Conservation (phyloP, 2,113 vertebrate genomes). For the Rhipidura dahli region DNA sequence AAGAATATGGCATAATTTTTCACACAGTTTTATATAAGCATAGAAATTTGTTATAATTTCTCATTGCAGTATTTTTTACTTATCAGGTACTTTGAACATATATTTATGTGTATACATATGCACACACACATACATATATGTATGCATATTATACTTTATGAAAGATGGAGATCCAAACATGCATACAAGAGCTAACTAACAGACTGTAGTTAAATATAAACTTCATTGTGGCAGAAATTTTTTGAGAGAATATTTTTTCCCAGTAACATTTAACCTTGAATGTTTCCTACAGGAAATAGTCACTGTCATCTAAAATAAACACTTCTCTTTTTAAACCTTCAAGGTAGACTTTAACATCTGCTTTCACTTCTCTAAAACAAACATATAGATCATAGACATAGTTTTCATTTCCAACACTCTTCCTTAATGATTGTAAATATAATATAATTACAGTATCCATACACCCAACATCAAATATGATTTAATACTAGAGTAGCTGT, state of each 20-base stretch:
- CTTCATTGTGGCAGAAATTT: background rate
- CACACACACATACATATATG: background rate
- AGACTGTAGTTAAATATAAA: background rate
- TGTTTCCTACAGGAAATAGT: background rate
- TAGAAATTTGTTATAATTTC: background rate
- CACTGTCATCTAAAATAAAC: background rate
- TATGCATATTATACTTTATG: background rate
- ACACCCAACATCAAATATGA: slow-evolving; percentile 52
- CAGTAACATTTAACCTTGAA: background rate
- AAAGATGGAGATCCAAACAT: background rate
- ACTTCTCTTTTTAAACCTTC: background rate
- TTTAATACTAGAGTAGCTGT: slow-evolving; percentile 63
- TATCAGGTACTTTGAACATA: background rate
- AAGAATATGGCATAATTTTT: background rate
- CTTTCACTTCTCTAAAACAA: background rate
- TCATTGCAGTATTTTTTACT: background rate
- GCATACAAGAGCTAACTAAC: background rate
- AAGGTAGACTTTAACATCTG: background rate
- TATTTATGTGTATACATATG: background rate
- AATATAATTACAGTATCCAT: slow-evolving; percentile 32
- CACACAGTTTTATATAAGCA: background rate
- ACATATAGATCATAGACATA: background rate
- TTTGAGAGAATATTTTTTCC: background rate
- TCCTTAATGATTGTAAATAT: slow-evolving; percentile 11
- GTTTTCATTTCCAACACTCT: background rate